These are phyloP conservation scores for Crossocerus cetratus DNA, from an alignment of 2,888 invertebrate genomes.

Conservation along the genomic window DNA sequence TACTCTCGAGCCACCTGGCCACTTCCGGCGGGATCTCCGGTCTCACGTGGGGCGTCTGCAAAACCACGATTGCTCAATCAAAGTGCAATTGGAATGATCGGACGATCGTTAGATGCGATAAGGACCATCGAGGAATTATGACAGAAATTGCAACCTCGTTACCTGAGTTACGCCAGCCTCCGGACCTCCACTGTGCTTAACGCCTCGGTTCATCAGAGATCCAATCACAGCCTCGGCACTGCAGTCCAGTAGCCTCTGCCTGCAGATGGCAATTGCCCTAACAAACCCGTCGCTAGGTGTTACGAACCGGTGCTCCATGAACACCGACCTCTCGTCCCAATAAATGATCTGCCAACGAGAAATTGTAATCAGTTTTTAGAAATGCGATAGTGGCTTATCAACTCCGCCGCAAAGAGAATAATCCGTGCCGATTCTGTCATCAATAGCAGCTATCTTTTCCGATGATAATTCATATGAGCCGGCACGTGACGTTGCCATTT, in stretches of 20 bases:
- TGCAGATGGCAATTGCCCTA: slow-evolving; percentile 77
- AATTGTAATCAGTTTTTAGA: too few species aligned
- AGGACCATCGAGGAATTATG: too few species aligned
- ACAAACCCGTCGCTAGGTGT: slow-evolving; percentile 86
- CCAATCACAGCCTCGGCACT: slow-evolving; percentile 77
- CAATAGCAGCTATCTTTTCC: too few species aligned
- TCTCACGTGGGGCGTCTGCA: slow-evolving; percentile 74
- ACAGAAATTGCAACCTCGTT: slow-evolving; percentile 4
- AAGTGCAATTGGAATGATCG: background rate
- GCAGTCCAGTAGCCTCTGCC: slow-evolving; percentile 76
- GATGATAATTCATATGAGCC: too few species aligned
- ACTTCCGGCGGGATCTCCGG: slow-evolving; percentile 83
- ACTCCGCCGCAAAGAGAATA: too few species aligned
- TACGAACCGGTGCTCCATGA: slow-evolving; percentile 89
- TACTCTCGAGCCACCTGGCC: slow-evolving; percentile 84
- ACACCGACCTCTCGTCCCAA: slow-evolving; percentile 91
- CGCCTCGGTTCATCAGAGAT: slow-evolving; percentile 73
- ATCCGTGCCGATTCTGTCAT: too few species aligned
- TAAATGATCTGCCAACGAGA: slow-evolving; percentile 82
- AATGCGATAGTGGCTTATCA: too few species aligned
- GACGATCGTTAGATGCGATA: background rate
- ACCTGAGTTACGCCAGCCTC: slow-evolving; percentile 73
- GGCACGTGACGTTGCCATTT: too few species aligned
- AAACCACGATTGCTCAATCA: background rate
- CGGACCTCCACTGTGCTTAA: slow-evolving; percentile 69